Evolutionary conservation across 2,797 vertebrate genomes (phyloP), one percentile per base, ranked within the genome.

Genomic region (Loriculus beryllinus): DNA sequence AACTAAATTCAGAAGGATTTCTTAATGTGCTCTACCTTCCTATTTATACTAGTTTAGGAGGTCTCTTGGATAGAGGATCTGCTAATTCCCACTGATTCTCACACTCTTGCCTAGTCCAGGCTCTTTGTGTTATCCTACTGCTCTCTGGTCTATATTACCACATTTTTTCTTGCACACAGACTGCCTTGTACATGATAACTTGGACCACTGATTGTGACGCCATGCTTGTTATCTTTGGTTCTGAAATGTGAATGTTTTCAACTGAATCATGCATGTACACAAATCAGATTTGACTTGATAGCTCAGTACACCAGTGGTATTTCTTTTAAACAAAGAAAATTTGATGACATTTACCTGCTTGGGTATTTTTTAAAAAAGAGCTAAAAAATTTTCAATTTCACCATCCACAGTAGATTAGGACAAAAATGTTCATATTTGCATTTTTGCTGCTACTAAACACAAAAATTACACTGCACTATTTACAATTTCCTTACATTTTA

Each of bases 211-310:
- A 76, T 39, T 76, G 9, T 69, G 12, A 47, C 57, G 31, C 26
- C 43, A 20, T 82, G 26, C 7, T 43, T 71, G 20, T 39, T 81
- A 23, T 33, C 29, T 49, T 77, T 80, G 19, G 11, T 54, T 28
- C 25, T 20, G 20, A 82, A 83, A 65, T 57, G 64, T 11, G 8
- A 64, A 80, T 26, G 28, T 22, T 90, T 96, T 68, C 39, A 74
- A 25, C 12, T 39, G 29, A 74, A 45, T 48, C 15, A 47, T 16
- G 6, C 6, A 35, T 3, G 1, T 33, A 49, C 39, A 57, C 57
- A 67, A 62, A 40, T 60, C 3, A 28, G 40, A 71, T 39, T 74
- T 64, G 15, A 52, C 57, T 16, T 4, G 57, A 39, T 68, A 67
- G 0, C 9, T 82, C 19, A 29, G 7, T 14, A 35, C 29, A 28